Evolutionary conservation across 2,113 vertebrate species (phyloP).

Genomic region (Caranx melampygus): DNA sequence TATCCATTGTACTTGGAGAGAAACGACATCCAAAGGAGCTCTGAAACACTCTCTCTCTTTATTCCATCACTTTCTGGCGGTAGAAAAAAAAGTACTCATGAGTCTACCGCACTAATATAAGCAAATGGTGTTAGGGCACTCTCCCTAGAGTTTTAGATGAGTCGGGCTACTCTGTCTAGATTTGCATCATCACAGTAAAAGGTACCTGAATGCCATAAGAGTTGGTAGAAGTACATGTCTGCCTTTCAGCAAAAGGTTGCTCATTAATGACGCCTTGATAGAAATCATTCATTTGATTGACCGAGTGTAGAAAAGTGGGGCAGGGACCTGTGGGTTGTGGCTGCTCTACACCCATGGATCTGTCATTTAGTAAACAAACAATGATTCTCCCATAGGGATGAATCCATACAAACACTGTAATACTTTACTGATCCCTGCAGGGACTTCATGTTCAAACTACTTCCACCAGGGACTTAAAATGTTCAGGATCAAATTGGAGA

Average conservation of each 20-base stretch:
- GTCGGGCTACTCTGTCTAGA: slow-evolving; percentile 30
- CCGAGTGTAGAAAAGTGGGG: background rate
- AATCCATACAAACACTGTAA: slow-evolving; percentile 1
- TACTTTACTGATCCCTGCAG: slow-evolving; percentile 26
- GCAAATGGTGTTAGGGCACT: slow-evolving; percentile 2
- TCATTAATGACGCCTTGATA: slow-evolving; percentile 33
- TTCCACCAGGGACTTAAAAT: slow-evolving; percentile 10
- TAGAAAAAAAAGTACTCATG: background rate
- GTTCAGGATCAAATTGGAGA: background rate
- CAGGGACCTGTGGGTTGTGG: background rate
- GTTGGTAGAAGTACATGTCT: slow-evolving; percentile 29
- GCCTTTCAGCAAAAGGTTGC: slow-evolving; percentile 38
- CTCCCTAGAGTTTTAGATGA: slow-evolving; percentile 36
- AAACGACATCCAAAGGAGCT: background rate
- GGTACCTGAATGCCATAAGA: slow-evolving; percentile 30
- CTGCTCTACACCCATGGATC: background rate
- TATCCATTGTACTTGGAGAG: background rate
- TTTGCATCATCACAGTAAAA: slow-evolving; percentile 46
- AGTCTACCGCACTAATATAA: slow-evolving; percentile 4
- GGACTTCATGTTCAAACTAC: slow-evolving; percentile 17
- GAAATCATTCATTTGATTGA: slow-evolving; percentile 28
- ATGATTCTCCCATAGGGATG: background rate
- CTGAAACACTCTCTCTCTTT: slow-evolving; percentile 1
- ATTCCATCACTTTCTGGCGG: slow-evolving; percentile 12
- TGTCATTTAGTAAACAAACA: slow-evolving; percentile 26